A percentile compares a stretch with the other conserved stretches of the same genome.
These are phyloP conservation scores for Thermophis baileyi DNA, from an alignment of 2,113 vertebrate species.

Conservation along the genomic window DNA sequence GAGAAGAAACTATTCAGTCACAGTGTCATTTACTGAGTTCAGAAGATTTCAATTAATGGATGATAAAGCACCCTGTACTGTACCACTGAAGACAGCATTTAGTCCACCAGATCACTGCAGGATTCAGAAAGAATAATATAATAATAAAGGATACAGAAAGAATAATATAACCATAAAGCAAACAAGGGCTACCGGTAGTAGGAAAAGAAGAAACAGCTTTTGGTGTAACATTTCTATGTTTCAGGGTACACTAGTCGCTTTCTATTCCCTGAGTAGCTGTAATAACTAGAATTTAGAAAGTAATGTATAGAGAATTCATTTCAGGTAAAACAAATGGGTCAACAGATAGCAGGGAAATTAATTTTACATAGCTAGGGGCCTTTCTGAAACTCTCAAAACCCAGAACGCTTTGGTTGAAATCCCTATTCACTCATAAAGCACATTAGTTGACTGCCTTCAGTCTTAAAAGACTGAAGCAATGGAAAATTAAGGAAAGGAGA, in stretches of 20 bases:
- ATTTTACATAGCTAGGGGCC: background rate
- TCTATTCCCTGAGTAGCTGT: slow-evolving; percentile 19
- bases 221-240: slow-evolving; percentile 28
- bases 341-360: background rate
- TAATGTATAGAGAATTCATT: background rate
- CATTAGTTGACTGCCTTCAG: background rate
- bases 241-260: slow-evolving; percentile 49
- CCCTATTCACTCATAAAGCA: background rate
- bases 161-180: background rate
- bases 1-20: background rate
- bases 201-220: background rate
- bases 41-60: background rate
- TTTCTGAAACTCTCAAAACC: background rate
- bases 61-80: background rate
- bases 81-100: background rate
- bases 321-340: background rate
- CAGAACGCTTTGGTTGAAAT: background rate
- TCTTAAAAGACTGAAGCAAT: background rate
- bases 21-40: background rate
- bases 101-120: background rate
- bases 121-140: background rate
- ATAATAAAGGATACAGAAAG: background rate
- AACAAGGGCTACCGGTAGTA: background rate
- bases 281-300: background rate
- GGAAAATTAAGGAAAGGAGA: background rate